Base-by-base conservation (phyloP, 2,113 vertebrate genomes). In the Protomyctophum bolini region DNA sequence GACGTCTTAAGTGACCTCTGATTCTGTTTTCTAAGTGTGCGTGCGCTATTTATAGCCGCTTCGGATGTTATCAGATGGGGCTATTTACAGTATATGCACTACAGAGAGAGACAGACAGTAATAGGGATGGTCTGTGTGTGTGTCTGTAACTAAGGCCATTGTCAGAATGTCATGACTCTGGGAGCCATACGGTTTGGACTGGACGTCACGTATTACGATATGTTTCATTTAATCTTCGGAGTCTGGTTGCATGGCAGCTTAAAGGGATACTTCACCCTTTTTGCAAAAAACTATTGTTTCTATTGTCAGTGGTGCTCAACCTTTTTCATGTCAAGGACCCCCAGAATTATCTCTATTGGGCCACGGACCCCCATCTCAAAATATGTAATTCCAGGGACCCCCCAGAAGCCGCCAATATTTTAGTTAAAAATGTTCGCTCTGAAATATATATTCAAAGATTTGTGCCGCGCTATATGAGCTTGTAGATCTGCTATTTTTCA, bases 171-270 rank as follows among this genome's bases (percentile, higher is more conserved):
- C 51, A 45, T 33, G 11, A 12, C 45, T 21, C 10, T 49, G 29
- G 46, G 46, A 56, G 60, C 63, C 50, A 10, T 45, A 45, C 64
- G 7, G 67, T 10, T 10, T 66, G 46, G 9, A 1, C 6, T 51
- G 59, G 71, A 45, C 8, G 9, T 21, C 21, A 21, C 21, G 21
- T 21, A 21, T 21, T 21, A 21, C 21, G 1, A 21, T 21, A 21
- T 2, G 2, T 21, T 50, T 62, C 58, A 73, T 56, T 62, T 79
- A 81, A 86, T 69, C 80, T 58, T 64, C 77, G 80, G 76, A 77
- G 46, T 8, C 45, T 54, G 68, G 8, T 46, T 11, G 49, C 41
- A n/a, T 12, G 60, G 63, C 66, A 10, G 29, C 49, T 75, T 79
- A 63, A 71, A 21, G 21, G 21, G 21, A 21, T 2, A 21, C 21